These are phyloP conservation scores for Rhinoptilus africanus DNA, from an alignment of 2,113 vertebrate genomes.

Conservation along the genomic window DNA sequence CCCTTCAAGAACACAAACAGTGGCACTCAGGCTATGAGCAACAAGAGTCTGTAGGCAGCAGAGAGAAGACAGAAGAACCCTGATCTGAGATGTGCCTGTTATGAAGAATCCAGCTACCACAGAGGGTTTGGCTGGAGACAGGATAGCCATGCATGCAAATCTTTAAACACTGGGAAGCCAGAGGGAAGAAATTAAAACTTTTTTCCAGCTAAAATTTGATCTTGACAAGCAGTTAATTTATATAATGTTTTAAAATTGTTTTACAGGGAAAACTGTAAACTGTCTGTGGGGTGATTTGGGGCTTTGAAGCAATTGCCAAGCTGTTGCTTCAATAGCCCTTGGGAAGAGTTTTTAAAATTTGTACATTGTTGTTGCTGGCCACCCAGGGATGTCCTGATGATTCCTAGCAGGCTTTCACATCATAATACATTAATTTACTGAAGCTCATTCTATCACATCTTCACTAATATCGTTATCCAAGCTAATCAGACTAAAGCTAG, in stretches of 20 bases:
- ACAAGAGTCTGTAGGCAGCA: background rate
- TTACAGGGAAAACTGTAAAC: background rate
- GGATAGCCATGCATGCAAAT: background rate
- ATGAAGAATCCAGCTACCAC: background rate
- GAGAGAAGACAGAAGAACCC: background rate
- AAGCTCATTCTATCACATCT: background rate
- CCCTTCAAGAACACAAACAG: background rate
- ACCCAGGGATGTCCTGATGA: background rate
- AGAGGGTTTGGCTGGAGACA: background rate
- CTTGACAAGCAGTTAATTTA: background rate
- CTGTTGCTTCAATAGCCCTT: background rate
- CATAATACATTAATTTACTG: slow-evolving; percentile 9
- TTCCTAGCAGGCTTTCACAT: slow-evolving; percentile 21
- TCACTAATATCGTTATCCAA: background rate
- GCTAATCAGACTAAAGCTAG: background rate
- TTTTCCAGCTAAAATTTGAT: background rate
- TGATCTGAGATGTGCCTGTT: background rate
- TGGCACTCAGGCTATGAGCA: background rate
- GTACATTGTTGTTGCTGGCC: background rate
- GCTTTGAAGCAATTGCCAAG: slow-evolving; percentile 5
- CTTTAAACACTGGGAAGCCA: background rate
- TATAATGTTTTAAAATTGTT: background rate
- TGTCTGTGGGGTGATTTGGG: background rate
- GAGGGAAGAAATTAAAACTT: background rate
- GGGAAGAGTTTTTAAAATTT: background rate